These are phyloP conservation scores for Drosophila parabipectinata DNA, from an alignment of 1,140 invertebrate species.

Conservation along the genomic window DNA sequence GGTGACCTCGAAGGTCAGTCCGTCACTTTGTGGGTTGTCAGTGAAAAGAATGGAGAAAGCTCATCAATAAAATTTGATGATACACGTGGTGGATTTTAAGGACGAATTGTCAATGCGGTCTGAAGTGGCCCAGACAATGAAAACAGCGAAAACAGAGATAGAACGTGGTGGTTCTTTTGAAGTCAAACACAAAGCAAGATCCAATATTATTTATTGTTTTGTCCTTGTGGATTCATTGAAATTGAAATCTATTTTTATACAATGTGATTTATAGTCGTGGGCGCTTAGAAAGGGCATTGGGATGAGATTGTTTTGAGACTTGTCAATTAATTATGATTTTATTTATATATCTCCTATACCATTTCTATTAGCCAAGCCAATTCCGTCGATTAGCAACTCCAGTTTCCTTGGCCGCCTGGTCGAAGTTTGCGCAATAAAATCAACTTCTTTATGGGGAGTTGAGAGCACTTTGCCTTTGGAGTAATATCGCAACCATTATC, in stretches of 20 bases:
- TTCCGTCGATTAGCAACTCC: slow-evolving; percentile 35
- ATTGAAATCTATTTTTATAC: slow-evolving; percentile 45
- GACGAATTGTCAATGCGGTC: slow-evolving; percentile 40
- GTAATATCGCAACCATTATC: slow-evolving; percentile 70
- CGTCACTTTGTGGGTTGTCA: slow-evolving; percentile 27
- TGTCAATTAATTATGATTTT: slow-evolving; percentile 3
- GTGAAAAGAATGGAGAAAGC: slow-evolving; percentile 28
- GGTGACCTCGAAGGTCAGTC: slow-evolving; percentile 25
- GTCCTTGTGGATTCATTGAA: slow-evolving; percentile 7
- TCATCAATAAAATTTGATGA: slow-evolving; percentile 62
- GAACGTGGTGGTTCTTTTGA: slow-evolving; percentile 44
- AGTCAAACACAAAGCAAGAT: slow-evolving; percentile 65
- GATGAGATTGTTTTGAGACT: neutral
- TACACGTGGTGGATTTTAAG: slow-evolving; percentile 50
- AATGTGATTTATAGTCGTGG: slow-evolving; percentile 33
- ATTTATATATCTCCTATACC: neutral
- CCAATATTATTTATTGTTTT: slow-evolving; percentile 71
- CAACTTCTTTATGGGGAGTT: slow-evolving; percentile 52
- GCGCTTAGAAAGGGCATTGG: neutral
- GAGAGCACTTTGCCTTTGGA: slow-evolving; percentile 48
- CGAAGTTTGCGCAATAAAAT: slow-evolving; percentile 51
- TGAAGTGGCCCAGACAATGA: slow-evolving; percentile 49
- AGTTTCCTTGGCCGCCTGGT: slow-evolving; percentile 13
- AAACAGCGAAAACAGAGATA: slow-evolving; percentile 6
- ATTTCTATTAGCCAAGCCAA: slow-evolving; percentile 36